phyloP scores from a whole-genome alignment of 2,888 invertebrate species.

The Pemphredon lugubris region DNA sequence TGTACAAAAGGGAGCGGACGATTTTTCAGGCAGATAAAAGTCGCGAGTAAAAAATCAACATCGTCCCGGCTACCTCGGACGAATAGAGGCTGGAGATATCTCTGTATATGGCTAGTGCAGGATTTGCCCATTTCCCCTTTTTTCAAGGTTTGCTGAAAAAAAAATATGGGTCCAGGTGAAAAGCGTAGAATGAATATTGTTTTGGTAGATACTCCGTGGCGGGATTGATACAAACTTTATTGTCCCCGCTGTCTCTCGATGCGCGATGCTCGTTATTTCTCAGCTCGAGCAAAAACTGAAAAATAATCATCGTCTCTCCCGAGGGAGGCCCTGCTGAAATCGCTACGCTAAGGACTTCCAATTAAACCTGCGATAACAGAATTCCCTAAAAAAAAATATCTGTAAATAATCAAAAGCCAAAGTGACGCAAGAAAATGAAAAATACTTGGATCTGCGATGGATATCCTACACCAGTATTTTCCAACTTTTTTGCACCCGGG shows the following conservation, averaged over 20 bases:
- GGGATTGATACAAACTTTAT: constrained; percentile 21
- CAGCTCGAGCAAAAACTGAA: neutral
- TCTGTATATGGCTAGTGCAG: constrained; percentile 38
- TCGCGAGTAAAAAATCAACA: constrained; percentile 63
- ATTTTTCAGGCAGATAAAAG: constrained; percentile 65
- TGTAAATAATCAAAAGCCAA: no score
- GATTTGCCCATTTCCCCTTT: constrained; percentile 58
- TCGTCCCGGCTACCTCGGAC: constrained; percentile 37
- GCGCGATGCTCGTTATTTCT: neutral
- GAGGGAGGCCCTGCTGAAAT: no score
- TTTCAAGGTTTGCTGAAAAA: constrained; percentile 34
- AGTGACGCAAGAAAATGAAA: no score
- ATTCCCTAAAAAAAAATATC: no score
- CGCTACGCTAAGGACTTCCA: no score
- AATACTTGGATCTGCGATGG: no score
- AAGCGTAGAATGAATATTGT: constrained; percentile 49
- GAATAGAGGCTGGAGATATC: constrained; percentile 55
- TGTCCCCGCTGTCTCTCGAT: neutral
- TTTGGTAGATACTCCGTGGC: constrained; percentile 24
- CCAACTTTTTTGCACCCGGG: no score
- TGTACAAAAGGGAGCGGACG: constrained; percentile 55
- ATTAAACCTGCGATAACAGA: no score
- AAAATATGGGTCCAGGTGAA: neutral
- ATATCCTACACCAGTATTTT: no score
- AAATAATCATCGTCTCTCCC: no score